Evolutionary conservation across 2,113 vertebrate species (phyloP).

Genomic region (Podarcis raffonei): DNA sequence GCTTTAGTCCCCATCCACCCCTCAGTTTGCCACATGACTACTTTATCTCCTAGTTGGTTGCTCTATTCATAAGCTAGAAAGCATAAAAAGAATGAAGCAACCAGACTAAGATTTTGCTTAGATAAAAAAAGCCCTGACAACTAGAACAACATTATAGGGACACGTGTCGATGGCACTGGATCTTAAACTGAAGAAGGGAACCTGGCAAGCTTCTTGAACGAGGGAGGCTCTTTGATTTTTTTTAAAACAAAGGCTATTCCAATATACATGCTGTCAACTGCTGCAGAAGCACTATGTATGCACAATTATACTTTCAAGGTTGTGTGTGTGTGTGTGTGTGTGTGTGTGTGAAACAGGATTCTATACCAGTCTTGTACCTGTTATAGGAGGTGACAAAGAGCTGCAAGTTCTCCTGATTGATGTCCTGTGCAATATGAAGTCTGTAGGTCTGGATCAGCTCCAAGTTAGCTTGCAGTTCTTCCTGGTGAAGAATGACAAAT

Average conservation of each 20-base stretch:
- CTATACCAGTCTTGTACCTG: constrained; percentile 74
- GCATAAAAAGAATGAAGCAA: not conserved
- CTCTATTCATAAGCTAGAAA: not conserved
- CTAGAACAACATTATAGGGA: not conserved
- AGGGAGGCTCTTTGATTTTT: not conserved
- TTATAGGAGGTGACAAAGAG: constrained; percentile 91
- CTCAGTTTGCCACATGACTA: not conserved
- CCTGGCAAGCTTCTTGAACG: not conserved
- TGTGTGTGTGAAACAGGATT: not conserved
- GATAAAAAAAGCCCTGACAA: not conserved
- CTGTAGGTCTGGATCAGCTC: constrained; percentile 94
- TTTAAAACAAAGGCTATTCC: not conserved
- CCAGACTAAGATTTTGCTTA: not conserved
- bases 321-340: too few relatives aligned
- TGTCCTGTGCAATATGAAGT: constrained; percentile 92
- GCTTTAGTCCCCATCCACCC: not conserved
- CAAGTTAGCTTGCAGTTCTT: constrained; percentile 90
- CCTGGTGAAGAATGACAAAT: constrained; percentile 70
- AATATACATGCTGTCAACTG: not conserved
- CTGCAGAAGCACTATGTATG: not conserved
- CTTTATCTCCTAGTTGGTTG: not conserved
- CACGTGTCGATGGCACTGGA: too few relatives aligned
- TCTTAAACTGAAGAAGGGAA: not conserved
- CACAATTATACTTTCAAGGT: not conserved
- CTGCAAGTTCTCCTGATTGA: constrained; percentile 92